These are phyloP conservation scores for Drosophila willistoni DNA, from an alignment of 1,140 invertebrate species.

Conservation along the genomic window DNA sequence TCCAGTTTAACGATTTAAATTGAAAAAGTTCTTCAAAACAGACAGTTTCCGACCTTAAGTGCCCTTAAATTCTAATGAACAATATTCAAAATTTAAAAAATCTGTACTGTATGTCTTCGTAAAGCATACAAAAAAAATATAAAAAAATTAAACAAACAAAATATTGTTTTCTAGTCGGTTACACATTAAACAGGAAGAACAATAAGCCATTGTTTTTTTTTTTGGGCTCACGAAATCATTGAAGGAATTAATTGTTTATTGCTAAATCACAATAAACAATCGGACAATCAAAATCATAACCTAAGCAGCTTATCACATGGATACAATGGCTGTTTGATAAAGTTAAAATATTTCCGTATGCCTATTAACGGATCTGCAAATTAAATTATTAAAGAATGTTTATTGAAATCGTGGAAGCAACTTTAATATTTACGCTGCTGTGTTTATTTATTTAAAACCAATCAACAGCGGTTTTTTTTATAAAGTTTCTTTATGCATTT, in stretches of 20 bases:
- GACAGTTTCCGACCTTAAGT: too few species aligned
- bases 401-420: background rate
- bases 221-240: background rate
- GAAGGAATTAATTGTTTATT: background rate
- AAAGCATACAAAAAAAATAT: too few species aligned
- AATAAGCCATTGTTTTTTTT: too few species aligned
- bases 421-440: background rate
- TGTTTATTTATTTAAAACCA: background rate
- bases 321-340: background rate
- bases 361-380: background rate
- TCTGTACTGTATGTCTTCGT: too few species aligned
- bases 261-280: background rate
- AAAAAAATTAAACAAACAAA: too few species aligned
- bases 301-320: slow-evolving; percentile 1
- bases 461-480: background rate
- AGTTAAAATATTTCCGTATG: background rate
- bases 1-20: too few species aligned
- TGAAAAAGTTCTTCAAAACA: too few species aligned
- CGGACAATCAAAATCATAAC: background rate
- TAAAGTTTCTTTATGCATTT: background rate
- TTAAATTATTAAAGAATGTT: background rate
- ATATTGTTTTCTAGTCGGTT: too few species aligned
- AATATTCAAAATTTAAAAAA: too few species aligned
- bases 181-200: too few species aligned
- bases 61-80: too few species aligned